Evolutionary conservation across 2,797 vertebrate species (phyloP), one percentile per base, ranked within the genome.

Genomic region (Avahi laniger): DNA sequence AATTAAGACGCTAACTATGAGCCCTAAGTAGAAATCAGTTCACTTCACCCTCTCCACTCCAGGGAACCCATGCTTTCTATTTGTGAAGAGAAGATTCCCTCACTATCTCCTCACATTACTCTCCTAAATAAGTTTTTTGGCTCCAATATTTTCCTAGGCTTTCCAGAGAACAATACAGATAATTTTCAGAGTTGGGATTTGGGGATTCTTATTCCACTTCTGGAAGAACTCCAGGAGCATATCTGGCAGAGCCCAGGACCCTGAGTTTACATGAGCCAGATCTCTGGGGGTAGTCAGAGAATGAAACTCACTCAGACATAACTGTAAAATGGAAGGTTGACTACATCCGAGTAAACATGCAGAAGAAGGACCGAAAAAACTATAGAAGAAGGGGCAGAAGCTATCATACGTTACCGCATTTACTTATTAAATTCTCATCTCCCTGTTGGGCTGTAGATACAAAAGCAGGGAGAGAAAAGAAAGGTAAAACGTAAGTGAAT

Each of bases 131-230:
- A 59, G 2, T 69, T 87, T 38, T 92, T 76, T 85, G 80, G 38
- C 54, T 78, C 48, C 15, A 63, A 14, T n/a, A 67, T 82, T 94
- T 94, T 88, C 86, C 50, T 54, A 91, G 46, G 38, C 57, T 73
- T 89, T 96, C 78, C 38, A 22, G 30, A 38, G 57, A 95, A 91
- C 61, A 95, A 93, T 35, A 46, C 13, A 95, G 67, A 90, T 67
- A 83, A 67, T 89, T 93, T 91, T 91, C 63, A 91, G 70, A 91
- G 83, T 73, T 82, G 54, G 69, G 35, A 89, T 93, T 96, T 96
- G 57, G 75, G 75, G 38, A 83, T 94, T 92, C 72, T 89, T 83
- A 86, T 59, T 95, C 28, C 54, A 83, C 33, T 83, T 89, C 52
- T 87, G 76, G 73, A 72, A 94, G 41, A 83, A 69, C 50, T 89